Evolutionary conservation across 2,888 invertebrate species (phyloP).

Genomic region (Parnassius apollo): DNA sequence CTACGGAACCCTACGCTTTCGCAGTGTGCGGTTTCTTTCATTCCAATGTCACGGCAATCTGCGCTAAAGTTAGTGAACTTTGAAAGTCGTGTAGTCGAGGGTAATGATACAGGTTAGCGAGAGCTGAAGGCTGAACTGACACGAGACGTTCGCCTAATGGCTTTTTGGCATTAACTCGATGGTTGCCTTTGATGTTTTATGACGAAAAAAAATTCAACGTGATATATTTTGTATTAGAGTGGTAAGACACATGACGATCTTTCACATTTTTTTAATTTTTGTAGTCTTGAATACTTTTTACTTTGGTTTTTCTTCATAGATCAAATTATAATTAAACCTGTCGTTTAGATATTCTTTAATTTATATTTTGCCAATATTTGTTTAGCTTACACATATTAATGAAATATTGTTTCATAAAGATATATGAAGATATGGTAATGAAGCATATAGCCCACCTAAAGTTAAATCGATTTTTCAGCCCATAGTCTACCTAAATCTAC

Average conservation of each 20-base stretch:
- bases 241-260: not conserved
- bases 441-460: too few relatives aligned
- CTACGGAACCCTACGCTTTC: slow-evolving; percentile 1
- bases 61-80: slow-evolving; percentile 15
- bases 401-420: too few relatives aligned
- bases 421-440: too few relatives aligned
- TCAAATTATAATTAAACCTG: not conserved
- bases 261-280: not conserved
- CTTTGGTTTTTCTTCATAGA: not conserved
- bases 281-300: not conserved
- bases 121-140: slow-evolving; percentile 4
- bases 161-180: slow-evolving; percentile 8
- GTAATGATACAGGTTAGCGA: slow-evolving; percentile 5
- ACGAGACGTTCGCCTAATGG: slow-evolving; percentile 6
- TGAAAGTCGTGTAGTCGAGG: slow-evolving; percentile 2
- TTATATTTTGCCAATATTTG: not conserved
- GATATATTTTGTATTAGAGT: not conserved
- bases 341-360: not conserved
- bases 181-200: slow-evolving; percentile 7
- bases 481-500: too few relatives aligned
- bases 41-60: slow-evolving; percentile 6
- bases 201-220: not conserved
- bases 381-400: not conserved
- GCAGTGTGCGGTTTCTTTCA: not conserved
- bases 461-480: too few relatives aligned